A percentile compares a stretch with the other conserved stretches of the same genome.
Conservation (phyloP, 2,797 vertebrate species). For the Falco concolor region DNA sequence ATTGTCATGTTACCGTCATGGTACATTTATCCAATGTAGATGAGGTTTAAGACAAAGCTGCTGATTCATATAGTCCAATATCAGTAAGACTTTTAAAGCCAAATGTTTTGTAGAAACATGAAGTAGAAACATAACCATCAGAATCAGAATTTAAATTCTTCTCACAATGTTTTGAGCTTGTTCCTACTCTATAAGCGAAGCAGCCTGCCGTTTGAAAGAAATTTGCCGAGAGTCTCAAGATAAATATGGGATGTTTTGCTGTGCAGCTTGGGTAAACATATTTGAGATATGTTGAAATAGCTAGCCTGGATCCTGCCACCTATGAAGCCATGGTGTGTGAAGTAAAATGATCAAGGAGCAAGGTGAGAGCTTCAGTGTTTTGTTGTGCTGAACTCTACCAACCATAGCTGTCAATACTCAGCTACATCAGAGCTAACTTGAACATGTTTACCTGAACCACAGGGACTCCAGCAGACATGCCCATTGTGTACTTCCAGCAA, state of each 20-base stretch:
- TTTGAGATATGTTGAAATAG: neutral
- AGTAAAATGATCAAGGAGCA: neutral
- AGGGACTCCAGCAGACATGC: neutral
- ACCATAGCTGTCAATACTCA: neutral
- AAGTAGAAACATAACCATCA: neutral
- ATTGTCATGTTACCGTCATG: neutral
- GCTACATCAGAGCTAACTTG: neutral
- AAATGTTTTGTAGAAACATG: neutral
- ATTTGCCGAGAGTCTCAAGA: neutral
- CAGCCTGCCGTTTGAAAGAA: neutral
- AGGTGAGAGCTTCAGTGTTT: neutral
- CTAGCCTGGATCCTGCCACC: neutral
- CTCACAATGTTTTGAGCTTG: neutral
- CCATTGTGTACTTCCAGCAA: neutral
- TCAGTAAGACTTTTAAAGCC: neutral
- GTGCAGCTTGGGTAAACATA: neutral
- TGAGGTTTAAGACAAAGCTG: neutral
- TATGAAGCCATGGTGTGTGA: neutral
- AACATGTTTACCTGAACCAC: neutral
- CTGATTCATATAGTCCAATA: neutral
- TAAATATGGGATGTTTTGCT: neutral
- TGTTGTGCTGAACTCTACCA: neutral
- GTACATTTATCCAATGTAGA: neutral
- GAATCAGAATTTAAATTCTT: neutral
- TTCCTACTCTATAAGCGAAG: neutral